phyloP scores from a whole-genome alignment of 2,888 invertebrate species.

The Chymomyza fuscimana region DNA sequence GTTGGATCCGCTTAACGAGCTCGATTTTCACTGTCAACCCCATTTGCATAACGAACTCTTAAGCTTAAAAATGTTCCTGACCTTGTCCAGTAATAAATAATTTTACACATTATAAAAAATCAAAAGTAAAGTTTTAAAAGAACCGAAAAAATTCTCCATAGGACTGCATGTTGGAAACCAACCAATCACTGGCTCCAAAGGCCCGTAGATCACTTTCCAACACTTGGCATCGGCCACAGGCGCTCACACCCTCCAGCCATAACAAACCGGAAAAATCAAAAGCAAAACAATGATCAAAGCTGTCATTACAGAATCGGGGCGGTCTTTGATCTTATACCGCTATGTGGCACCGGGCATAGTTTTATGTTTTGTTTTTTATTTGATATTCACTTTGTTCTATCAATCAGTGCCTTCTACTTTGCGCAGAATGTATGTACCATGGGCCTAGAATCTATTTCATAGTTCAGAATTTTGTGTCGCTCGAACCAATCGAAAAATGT shows the following conservation, averaged over 20 bases:
- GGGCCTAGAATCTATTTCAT: background rate
- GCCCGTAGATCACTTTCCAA: background rate
- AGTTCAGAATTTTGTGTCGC: background rate
- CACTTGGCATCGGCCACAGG: background rate
- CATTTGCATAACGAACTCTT: too few species aligned
- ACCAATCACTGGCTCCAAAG: too few species aligned
- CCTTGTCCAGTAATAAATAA: too few species aligned
- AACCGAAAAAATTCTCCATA: too few species aligned
- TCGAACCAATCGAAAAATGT: too few species aligned
- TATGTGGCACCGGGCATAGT: constrained; percentile 56
- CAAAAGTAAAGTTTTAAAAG: too few species aligned
- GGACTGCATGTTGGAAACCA: too few species aligned
- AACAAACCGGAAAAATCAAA: constrained; percentile 71
- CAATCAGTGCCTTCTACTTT: constrained; percentile 72
- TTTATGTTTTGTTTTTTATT: constrained; percentile 74
- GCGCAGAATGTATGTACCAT: constrained; percentile 23
- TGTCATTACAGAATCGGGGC: constrained; percentile 74
- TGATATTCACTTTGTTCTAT: constrained; percentile 75
- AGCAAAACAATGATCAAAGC: constrained; percentile 75
- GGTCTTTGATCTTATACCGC: constrained; percentile 73
- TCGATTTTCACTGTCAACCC: too few species aligned
- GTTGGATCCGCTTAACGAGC: too few species aligned
- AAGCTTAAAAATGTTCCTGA: too few species aligned
- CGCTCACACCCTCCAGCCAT: background rate
- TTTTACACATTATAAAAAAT: too few species aligned